phyloP scores from a whole-genome alignment of 2,888 invertebrate genomes.

The Agriopis leucophaearia region DNA sequence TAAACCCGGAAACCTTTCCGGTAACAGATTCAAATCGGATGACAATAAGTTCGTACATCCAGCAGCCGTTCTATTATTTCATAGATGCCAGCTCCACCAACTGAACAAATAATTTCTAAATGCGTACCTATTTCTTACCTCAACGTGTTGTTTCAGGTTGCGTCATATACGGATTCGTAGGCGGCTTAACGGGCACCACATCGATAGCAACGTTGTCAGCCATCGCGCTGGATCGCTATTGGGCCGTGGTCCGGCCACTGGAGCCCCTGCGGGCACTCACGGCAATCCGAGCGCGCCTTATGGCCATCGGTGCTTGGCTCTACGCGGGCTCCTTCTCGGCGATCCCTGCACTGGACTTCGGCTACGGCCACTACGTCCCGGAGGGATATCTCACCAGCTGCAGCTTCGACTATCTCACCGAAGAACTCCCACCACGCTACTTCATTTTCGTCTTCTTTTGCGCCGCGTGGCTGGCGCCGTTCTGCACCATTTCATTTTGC shows the following conservation, averaged over 20 bases:
- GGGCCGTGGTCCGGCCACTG: conserved; percentile 92
- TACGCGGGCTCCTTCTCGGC: conserved; percentile 90
- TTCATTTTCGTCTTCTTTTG: conserved; percentile 92
- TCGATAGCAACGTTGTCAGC: conserved; percentile 93
- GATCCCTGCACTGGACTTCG: conserved; percentile 90
- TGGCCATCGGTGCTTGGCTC: conserved; percentile 89
- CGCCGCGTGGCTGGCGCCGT: conserved; percentile 91
- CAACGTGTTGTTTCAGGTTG: conserved; percentile 87
- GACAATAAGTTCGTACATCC: no score
- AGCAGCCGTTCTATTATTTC: no score
- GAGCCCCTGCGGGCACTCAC: conserved; percentile 89
- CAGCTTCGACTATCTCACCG: conserved; percentile 93
- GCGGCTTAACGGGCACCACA: conserved; percentile 92
- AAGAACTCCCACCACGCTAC: conserved; percentile 85
- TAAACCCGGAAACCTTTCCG: no score
- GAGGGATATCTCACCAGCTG: conserved; percentile 95
- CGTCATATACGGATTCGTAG: conserved; percentile 92
- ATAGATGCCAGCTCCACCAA: no score
- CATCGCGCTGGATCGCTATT: conserved; percentile 93
- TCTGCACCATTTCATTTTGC: conserved; percentile 90
- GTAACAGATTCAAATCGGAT: no score
- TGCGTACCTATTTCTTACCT: not conserved
- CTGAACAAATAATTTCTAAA: no score
- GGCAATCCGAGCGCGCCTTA: conserved; percentile 86
- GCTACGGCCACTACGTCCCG: conserved; percentile 92